A percentile compares a stretch with the other conserved stretches of the same genome.
Evolutionary conservation across 2,113 vertebrate genomes (phyloP).

Genomic region (Dipodomys ordii): DNA sequence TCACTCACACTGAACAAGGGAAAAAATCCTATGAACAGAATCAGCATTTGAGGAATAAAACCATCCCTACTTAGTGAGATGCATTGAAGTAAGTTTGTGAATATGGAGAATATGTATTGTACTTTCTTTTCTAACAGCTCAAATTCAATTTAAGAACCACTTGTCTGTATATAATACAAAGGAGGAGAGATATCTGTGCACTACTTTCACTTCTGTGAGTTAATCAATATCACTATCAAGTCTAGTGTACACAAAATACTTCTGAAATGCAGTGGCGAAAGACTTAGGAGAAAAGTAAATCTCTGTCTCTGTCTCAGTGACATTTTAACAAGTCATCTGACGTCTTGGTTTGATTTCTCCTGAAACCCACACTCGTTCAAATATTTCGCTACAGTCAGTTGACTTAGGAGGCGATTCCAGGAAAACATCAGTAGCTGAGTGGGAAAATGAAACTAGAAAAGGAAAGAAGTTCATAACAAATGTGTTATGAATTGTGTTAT

Average conservation of each 20-base stretch:
- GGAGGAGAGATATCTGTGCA: no score
- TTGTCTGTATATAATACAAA: no score
- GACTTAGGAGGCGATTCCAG: not conserved
- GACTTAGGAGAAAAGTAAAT: not conserved
- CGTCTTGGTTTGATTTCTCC: not conserved
- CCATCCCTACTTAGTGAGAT: not conserved
- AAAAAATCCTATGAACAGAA: not conserved
- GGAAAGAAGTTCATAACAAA: not conserved
- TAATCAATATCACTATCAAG: not conserved
- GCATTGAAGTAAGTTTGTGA: not conserved
- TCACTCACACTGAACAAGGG: not conserved
- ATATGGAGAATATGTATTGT: not conserved
- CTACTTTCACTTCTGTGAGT: not conserved
- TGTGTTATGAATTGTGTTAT: not conserved
- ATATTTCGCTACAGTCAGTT: not conserved
- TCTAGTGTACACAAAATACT: not conserved
- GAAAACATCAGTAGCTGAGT: not conserved
- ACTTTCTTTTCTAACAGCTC: slow-evolving; percentile 18
- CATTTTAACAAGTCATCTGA: not conserved
- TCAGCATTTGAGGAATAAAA: not conserved
- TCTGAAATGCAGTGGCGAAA: not conserved
- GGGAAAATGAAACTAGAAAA: not conserved
- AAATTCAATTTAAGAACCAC: not conserved
- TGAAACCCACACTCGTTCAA: slow-evolving; percentile 3
- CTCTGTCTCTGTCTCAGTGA: not conserved